These are phyloP conservation scores for Macrosteles quadrilineatus DNA, from an alignment of 1,140 invertebrate species.

Conservation along the genomic window DNA sequence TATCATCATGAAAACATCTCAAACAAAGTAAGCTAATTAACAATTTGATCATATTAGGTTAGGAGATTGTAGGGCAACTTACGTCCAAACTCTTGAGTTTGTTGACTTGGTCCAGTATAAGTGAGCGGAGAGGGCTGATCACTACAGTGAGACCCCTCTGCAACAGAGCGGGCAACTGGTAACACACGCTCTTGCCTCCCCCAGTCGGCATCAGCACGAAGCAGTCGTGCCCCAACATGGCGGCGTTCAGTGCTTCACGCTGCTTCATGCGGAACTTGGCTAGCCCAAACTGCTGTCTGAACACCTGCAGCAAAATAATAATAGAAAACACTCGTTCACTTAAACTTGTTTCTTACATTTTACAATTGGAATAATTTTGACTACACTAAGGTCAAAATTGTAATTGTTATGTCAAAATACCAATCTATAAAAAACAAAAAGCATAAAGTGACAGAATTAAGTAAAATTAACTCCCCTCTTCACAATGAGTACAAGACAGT, in stretches of 20 bases:
- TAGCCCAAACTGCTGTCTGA: constrained; percentile 69
- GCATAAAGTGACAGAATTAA: no score
- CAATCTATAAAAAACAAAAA: no score
- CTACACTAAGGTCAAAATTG: no score
- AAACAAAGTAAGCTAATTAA: no score
- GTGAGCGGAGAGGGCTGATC: constrained; percentile 90
- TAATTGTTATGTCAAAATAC: no score
- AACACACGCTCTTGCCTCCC: constrained; percentile 96
- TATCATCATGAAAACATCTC: no score
- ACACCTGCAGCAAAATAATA: constrained; percentile 28
- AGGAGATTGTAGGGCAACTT: constrained; percentile 47
- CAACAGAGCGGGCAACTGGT: constrained; percentile 82
- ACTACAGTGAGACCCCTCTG: constrained; percentile 84
- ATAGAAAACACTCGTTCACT: no score
- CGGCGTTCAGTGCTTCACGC: constrained; percentile 91
- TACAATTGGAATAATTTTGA: no score
- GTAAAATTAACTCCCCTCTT: no score
- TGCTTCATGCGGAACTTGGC: constrained; percentile 89
- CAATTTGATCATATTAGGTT: no score
- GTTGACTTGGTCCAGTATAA: constrained; percentile 94
- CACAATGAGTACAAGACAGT: no score
- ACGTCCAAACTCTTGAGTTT: constrained; percentile 81
- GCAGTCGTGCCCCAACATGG: constrained; percentile 82
- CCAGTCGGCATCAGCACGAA: constrained; percentile 99
- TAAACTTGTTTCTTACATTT: no score